Base-by-base conservation (phyloP, 1,140 invertebrate genomes). In the Drosophila virilis region DNA sequence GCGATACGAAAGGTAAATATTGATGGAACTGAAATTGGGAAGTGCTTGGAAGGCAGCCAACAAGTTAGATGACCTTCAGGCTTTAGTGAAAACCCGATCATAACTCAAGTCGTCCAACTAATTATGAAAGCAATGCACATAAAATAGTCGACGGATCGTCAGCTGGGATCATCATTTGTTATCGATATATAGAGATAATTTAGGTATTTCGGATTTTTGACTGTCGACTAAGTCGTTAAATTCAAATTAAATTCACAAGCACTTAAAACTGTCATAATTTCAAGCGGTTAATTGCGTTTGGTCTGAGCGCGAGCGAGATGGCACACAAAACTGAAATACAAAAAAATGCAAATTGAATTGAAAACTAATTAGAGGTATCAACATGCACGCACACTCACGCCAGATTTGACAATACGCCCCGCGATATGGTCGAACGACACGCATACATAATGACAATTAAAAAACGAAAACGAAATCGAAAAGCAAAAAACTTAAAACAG, bases 331-430 rank as follows among this genome's bases (percentile, higher is more conserved):
- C 12, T 17, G 28, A 9, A 3, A 12, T 2, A 8, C 1, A 17
- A 73, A 37, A 40, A 80, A 88, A 88, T 88, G 84, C 84, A 88
- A 88, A 88, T 88, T 89, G 67, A 89, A 89, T 88, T 75, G 84
- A 78, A 88, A 89, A 84, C 84, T 89, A 89, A 89, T 88, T 88
- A 88, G 70, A 84, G 74, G 84, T 88, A 89, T 84, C 84, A 64
- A 78, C 37, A 65, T 62, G 50, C 43, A 46, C 17, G n/a, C 46
- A 54, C 33, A 71, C 46, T 54, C 7, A 64, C 22, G 32, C 46
- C 28, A 65, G 38, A 77, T 57, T 55, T 57, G 68, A 59, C 37
- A 57, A 59, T 37, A 85, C 78, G 76, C 78, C 71, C 74, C 62
- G 48, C 61, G 79, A 82, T 78, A 86, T 66, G 68, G 58, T 54